Base-by-base conservation (phyloP, 2,888 invertebrate species). In the Pristionchus exspectatus region DNA sequence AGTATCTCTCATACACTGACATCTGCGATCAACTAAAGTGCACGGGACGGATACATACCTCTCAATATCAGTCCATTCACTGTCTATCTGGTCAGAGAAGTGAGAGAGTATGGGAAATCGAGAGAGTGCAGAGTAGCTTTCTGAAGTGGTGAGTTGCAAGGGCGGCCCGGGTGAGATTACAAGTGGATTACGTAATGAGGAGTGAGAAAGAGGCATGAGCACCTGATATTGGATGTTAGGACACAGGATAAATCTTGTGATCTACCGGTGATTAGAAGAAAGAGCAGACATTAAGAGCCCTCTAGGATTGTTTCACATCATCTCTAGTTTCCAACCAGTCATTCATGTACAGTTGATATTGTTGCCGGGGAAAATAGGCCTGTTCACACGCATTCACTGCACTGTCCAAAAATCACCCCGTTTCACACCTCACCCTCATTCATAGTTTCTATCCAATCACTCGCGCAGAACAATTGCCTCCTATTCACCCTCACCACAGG, bases 121-220 rank as follows among this genome's bases (percentile, higher is more conserved):
- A 24, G 59, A 59, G 59, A 59, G 59, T 50, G 44, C 44, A 50
- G 44, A 7, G 7, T 27, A 27, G 2, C 27, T 9, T 24, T 69
- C 10, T 69, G n/a, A 38, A 74, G 74, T 38, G 74, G 38, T 10
- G 66, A 72, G 30, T 72, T 33, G 74, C 74, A 74, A 74, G 74
- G 69, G 74, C 74, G 74, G 74, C 50, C 77, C 44, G 81, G 50
- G n/a, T 81, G n/a, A 54, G 81, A 54, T 81, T 81, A 50, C 50
- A 81, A 81, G 81, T 81, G 81, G 81, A 81, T 81, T 81, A 81
- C 81, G 81, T 16, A 81, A 81, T 44, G n/a, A 38, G 30, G 81
- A 50, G 30, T 74, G 74, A 74, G 74, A 74, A 74, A 0, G 74
- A 38, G 21, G 24, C 30, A 14, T 59, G 5, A 5, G 21, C n/a